phyloP scores from a whole-genome alignment of 2,113 vertebrate species.

The Hepsetus odoe region DNA sequence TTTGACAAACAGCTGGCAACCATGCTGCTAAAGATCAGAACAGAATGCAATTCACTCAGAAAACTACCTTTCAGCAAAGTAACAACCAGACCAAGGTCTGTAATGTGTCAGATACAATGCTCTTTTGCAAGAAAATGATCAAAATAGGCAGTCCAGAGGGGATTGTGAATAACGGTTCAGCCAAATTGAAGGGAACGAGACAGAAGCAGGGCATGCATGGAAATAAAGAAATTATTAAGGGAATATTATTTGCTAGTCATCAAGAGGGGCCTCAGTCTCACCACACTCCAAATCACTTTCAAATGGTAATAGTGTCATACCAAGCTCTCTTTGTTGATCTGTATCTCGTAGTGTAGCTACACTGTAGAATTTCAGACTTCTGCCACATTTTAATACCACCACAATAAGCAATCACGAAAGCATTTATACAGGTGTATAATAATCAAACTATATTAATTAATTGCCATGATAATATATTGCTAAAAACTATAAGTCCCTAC shows the following conservation, averaged over 20 bases:
- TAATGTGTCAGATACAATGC: slow-evolving; percentile 4
- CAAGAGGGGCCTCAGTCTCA: background rate
- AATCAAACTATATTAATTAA: no score
- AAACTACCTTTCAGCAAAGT: background rate
- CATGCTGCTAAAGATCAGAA: background rate
- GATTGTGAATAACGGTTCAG: background rate
- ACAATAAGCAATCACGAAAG: no score
- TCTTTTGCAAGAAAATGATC: background rate
- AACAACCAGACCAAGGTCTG: background rate
- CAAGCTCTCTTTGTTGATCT: background rate
- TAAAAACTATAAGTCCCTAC: no score
- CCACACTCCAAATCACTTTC: background rate
- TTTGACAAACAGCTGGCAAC: background rate
- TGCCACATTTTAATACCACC: background rate
- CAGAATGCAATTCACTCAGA: background rate
- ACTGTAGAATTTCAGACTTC: no score
- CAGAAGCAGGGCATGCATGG: background rate
- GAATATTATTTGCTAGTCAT: background rate
- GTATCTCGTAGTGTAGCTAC: background rate
- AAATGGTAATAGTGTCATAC: background rate
- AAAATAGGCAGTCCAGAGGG: background rate
- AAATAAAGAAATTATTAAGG: background rate
- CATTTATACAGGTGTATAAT: no score
- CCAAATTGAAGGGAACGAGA: background rate
- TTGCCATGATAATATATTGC: no score